Percentiles rank a stretch among this genome's conserved stretches.
Conservation (phyloP, 1,140 invertebrate genomes). For the Ceratoteleas bidentatus region DNA sequence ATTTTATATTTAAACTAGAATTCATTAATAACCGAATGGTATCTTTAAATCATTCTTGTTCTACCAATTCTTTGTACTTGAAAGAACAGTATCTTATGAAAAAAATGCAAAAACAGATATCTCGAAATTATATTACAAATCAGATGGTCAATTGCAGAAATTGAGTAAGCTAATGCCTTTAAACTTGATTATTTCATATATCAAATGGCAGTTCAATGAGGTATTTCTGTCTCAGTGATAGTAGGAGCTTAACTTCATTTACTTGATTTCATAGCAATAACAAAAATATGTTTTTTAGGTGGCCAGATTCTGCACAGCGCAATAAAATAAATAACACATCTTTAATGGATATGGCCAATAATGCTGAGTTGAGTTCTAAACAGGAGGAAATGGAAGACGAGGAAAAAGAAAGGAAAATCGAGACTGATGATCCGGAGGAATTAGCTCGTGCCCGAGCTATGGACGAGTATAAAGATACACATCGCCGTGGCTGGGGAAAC, state of each 20-base stretch:
- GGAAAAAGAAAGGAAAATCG: conserved; percentile 83
- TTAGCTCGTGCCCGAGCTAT: conserved; percentile 86
- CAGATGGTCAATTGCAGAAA: too few species aligned
- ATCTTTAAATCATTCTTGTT: too few species aligned
- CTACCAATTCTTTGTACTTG: too few species aligned
- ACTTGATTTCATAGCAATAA: neutral
- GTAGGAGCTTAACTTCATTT: neutral
- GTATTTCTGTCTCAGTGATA: too few species aligned
- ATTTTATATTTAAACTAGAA: too few species aligned
- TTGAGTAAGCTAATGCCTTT: too few species aligned
- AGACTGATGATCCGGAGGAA: conserved; percentile 89
- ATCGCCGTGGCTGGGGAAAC: conserved; percentile 94
- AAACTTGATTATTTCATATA: too few species aligned
- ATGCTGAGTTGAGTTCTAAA: conserved; percentile 11
- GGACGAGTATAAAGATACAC: conserved; percentile 97
- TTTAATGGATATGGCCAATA: conserved; percentile 69
- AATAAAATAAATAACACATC: conserved; percentile 64
- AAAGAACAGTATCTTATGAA: too few species aligned
- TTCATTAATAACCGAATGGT: too few species aligned
- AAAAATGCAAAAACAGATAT: too few species aligned
- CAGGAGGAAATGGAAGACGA: conserved; percentile 70
- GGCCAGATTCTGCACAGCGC: conserved; percentile 71
- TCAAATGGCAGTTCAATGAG: too few species aligned
- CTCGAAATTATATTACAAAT: too few species aligned
- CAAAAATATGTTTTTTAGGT: conserved; percentile 58